Evolutionary conservation across 2,797 vertebrate species (phyloP).

Genomic region (Pelobates cultripes): DNA sequence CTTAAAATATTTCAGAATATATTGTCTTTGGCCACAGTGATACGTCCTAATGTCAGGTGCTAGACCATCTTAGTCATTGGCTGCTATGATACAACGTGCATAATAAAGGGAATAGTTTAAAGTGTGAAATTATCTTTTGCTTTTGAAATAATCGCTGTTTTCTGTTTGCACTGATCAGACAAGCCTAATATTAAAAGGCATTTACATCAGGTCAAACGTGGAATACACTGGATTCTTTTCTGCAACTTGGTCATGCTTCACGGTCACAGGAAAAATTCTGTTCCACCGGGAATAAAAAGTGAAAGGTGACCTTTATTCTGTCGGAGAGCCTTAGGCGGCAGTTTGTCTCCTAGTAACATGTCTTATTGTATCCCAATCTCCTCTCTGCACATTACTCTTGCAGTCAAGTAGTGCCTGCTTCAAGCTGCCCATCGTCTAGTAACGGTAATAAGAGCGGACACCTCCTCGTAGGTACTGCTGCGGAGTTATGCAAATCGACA

Average conservation of each 20-base stretch:
- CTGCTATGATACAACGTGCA: no score
- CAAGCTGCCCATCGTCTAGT: neutral
- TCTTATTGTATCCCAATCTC: constrained; percentile 8
- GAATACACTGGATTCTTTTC: neutral
- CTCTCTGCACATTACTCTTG: neutral
- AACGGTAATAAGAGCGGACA: neutral
- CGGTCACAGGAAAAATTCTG: neutral
- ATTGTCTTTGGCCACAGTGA: no score
- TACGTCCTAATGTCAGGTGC: no score
- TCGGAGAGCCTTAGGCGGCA: neutral
- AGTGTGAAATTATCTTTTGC: no score
- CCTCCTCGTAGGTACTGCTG: neutral
- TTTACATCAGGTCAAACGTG: neutral
- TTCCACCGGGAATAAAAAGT: constrained; percentile 8
- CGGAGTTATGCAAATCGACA: neutral
- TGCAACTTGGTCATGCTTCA: neutral
- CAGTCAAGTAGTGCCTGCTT: constrained; percentile 10
- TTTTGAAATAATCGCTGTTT: no score
- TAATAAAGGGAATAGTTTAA: no score
- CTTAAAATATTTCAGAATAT: no score
- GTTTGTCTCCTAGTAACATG: constrained; percentile 7
- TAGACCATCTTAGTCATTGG: no score
- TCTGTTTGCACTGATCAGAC: neutral
- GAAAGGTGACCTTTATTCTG: constrained; percentile 31
- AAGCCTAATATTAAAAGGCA: constrained; percentile 12